Evolutionary conservation across 2,113 vertebrate species (phyloP).

Genomic region (Choloepus hoffmanni): DNA sequence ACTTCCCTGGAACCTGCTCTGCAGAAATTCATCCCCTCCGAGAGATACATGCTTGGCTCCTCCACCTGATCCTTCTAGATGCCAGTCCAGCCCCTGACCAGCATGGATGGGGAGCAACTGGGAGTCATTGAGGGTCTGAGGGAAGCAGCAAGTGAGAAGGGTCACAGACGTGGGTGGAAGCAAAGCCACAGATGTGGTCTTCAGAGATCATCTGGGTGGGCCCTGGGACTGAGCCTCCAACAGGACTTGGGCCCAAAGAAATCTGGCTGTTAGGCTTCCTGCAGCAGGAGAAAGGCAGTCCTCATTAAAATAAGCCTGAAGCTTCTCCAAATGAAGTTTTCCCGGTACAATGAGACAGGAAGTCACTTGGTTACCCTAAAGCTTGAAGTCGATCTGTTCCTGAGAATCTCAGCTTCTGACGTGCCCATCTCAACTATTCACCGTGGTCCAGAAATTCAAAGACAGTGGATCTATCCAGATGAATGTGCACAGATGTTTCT

Average conservation of each 20-base stretch:
- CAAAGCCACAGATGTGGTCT: slow-evolving; percentile 56
- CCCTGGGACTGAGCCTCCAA: neutral
- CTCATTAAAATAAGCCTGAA: slow-evolving; percentile 39
- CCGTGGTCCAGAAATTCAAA: slow-evolving; percentile 44
- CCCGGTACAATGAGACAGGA: slow-evolving; percentile 10
- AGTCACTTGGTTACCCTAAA: slow-evolving; percentile 59
- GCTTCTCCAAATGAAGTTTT: slow-evolving; percentile 39
- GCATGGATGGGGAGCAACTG: neutral
- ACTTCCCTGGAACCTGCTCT: slow-evolving; percentile 58
- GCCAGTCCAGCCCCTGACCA: neutral
- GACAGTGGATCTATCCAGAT: slow-evolving; percentile 46
- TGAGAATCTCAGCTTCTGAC: slow-evolving; percentile 56
- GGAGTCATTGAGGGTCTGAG: slow-evolving; percentile 53
- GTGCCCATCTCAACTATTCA: slow-evolving; percentile 51
- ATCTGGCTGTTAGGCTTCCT: slow-evolving; percentile 54
- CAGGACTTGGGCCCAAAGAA: slow-evolving; percentile 48
- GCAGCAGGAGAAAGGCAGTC: slow-evolving; percentile 33
- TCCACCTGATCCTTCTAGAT: slow-evolving; percentile 48
- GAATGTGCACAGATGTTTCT: slow-evolving; percentile 66
- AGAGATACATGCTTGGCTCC: neutral
- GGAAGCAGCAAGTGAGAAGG: slow-evolving; percentile 25
- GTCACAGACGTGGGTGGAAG: slow-evolving; percentile 49
- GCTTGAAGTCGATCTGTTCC: slow-evolving; percentile 47
- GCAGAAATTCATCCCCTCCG: slow-evolving; percentile 48
- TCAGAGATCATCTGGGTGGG: slow-evolving; percentile 49